These are phyloP conservation scores for Xiphophorus maculatus DNA, from an alignment of 2,113 vertebrate species.

Conservation along the genomic window DNA sequence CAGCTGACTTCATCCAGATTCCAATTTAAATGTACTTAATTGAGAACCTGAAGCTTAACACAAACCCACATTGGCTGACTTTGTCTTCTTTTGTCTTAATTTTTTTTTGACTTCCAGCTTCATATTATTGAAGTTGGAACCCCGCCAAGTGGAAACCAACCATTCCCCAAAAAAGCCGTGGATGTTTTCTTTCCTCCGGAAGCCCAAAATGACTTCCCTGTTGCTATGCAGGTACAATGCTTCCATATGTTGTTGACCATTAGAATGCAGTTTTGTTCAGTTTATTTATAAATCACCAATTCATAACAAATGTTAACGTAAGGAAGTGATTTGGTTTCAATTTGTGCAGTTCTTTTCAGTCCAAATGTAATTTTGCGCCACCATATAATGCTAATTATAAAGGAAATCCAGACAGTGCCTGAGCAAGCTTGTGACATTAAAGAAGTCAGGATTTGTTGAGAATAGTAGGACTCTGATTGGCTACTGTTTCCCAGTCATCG, in stretches of 20 bases:
- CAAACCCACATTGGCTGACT: not conserved
- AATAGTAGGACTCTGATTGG: no score
- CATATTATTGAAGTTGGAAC: conserved; percentile 99
- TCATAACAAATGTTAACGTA: not conserved
- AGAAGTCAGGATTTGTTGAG: no score
- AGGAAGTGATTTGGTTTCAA: no score
- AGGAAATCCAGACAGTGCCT: not conserved
- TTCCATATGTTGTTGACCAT: not conserved
- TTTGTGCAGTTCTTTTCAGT: no score
- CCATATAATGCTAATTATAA: not conserved
- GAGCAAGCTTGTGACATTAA: no score
- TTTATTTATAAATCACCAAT: not conserved
- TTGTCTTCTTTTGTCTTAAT: not conserved
- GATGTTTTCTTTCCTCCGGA: conserved; percentile 99
- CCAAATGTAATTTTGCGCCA: not conserved
- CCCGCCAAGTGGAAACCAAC: conserved; percentile 95
- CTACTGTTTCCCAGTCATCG: not conserved
- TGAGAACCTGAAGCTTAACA: not conserved
- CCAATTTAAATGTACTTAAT: not conserved
- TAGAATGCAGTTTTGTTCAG: no score
- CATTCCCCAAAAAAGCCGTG: conserved; percentile 98
- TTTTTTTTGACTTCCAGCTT: conserved; percentile 77
- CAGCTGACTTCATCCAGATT: not conserved
- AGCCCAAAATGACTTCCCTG: conserved; percentile 98
- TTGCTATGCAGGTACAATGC: conserved; percentile 95